Evolutionary conservation across 2,888 invertebrate genomes (phyloP), one percentile per base, ranked within the genome.

Genomic region (Mythimna vitellina): DNA sequence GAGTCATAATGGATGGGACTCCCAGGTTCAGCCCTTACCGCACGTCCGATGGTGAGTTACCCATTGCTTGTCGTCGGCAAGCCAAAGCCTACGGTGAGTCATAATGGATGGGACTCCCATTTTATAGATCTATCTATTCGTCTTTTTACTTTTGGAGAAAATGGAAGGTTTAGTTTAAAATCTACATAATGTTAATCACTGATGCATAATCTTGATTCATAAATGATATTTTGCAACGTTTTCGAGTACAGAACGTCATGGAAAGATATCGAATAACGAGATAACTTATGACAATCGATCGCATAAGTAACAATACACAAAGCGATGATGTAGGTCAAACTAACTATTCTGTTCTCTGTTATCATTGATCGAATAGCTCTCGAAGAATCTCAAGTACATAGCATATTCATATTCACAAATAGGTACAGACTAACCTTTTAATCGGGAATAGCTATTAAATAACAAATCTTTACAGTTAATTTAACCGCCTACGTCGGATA

Each of bases 261-360:
- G 25, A 32, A 20, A 53, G 32, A 60, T 49, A 75, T 51, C 42
- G 38, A 58, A 65, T 58, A 42, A 38, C 53, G 22, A 20, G 17
- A 42, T 69, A 76, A 56, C 22, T 25, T 32, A 12, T 51, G 42
- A 53, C 62, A 70, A 58, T 77, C 29, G 51, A 70, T 57, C 49
- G 51, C 46, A 9, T 46, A 25, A 57, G 42, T 53, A 32, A 73
- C 61, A 80, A 74, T 68, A 32, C 46, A 77, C 53, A 71, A 53
- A 58, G 10, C 29, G 46, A 53, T 63, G n/a, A 78, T 29, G 53
- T 70, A 60, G 58, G 54, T 60, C 49, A n/a, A 56, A 57, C 42
- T 57, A 32, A 62, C 76, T 67, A 22, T 63, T 69, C 56, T 49
- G 35, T 54, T 63, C n/a, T 22, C 29, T 46, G 35, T 57, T 68